Evolutionary conservation across 1,140 invertebrate species (phyloP).

Genomic region (Coelopa frigida): DNA sequence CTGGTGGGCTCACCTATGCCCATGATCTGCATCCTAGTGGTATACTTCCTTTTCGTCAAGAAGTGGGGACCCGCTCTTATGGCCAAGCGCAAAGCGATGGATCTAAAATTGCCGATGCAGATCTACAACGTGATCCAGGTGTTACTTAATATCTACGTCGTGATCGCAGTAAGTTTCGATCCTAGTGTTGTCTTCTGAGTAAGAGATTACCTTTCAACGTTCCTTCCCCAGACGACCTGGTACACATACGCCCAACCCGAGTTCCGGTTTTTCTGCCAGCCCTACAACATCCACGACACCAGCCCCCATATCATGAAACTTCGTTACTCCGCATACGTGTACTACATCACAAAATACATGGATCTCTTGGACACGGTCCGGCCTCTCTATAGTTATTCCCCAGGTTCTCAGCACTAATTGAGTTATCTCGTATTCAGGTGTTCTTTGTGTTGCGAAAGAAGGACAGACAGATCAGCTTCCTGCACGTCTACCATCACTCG

Average conservation of each 20-base stretch:
- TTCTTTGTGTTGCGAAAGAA: conserved; percentile 77
- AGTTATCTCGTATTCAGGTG: conserved; percentile 36
- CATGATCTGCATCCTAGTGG: conserved; percentile 48
- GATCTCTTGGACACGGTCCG: conserved; percentile 57
- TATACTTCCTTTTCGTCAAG: conserved; percentile 56
- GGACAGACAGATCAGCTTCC: conserved; percentile 67
- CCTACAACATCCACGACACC: conserved; percentile 49
- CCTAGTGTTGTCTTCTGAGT: neutral
- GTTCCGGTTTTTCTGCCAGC: conserved; percentile 61
- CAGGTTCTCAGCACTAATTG: too few species aligned
- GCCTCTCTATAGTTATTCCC: too few species aligned
- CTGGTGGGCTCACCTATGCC: conserved; percentile 50
- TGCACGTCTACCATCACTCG: conserved; percentile 77
- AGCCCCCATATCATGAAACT: conserved; percentile 47
- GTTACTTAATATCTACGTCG: conserved; percentile 55
- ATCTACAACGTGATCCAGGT: conserved; percentile 71
- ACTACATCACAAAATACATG: conserved; percentile 51
- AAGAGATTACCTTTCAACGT: too few species aligned
- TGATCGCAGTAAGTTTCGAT: too few species aligned
- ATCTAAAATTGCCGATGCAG: conserved; percentile 60
- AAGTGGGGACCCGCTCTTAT: conserved; percentile 60
- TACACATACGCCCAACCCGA: conserved; percentile 36
- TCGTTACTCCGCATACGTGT: conserved; percentile 51
- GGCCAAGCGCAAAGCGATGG: conserved; percentile 63
- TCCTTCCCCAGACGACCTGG: neutral